Percentiles rank a stretch among this genome's conserved stretches.
These are phyloP conservation scores for Spongilla lacustris DNA, from an alignment of 37 sponge, comb jelly and placozoan genomes.

Conservation along the genomic window DNA sequence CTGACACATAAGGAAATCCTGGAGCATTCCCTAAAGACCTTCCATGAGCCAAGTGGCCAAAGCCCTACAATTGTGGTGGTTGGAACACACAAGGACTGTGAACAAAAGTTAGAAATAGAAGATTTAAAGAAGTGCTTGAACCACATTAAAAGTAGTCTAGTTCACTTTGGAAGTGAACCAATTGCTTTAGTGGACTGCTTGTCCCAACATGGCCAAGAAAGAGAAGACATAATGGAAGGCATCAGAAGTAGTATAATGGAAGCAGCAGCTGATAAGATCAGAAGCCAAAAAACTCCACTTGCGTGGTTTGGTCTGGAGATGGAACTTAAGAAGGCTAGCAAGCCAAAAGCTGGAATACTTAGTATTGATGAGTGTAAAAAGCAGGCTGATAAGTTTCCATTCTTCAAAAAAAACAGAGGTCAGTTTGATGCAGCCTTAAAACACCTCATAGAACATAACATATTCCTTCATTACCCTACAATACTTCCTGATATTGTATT, in stretches of 20 bases:
- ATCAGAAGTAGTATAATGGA: background rate
- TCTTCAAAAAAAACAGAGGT: background rate
- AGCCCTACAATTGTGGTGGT: background rate
- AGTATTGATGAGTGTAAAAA: background rate
- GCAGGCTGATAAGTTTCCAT: background rate
- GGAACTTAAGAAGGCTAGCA: background rate
- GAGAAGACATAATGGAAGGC: background rate
- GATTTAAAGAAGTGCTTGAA: background rate
- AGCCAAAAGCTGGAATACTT: background rate
- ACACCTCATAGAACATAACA: background rate
- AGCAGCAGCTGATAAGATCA: background rate
- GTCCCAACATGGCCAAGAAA: background rate
- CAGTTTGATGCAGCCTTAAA: background rate
- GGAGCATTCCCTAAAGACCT: background rate
- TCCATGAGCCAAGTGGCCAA: background rate
- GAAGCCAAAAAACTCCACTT: background rate
- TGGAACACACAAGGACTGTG: background rate
- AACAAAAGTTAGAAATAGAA: background rate
- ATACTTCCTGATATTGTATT: background rate
- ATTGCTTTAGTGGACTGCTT: background rate
- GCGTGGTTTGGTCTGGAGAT: background rate
- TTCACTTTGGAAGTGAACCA: background rate
- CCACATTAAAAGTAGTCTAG: background rate
- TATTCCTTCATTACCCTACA: background rate
- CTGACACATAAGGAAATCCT: conserved; percentile 4